Conservation (phyloP, 1,140 invertebrate genomes). For the Propsilocerus akamusi region DNA sequence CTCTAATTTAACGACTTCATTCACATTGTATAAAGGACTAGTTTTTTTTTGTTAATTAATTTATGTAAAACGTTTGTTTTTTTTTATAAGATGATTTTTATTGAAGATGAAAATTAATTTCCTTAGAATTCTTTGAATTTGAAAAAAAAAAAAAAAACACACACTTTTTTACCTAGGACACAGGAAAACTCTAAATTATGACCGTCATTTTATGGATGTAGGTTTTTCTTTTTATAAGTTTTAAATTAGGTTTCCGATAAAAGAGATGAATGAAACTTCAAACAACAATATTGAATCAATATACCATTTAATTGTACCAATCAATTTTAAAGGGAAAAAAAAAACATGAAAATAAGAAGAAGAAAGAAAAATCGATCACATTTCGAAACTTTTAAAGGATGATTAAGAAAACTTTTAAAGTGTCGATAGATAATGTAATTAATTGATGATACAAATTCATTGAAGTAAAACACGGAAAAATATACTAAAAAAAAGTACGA, state of each 20-base stretch:
- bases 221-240: too few relatives aligned
- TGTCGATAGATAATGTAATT: constrained; percentile 4
- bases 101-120: neutral
- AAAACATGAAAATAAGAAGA: neutral
- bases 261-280: neutral
- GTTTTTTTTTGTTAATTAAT: constrained; percentile 3
- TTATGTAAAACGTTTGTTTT: constrained; percentile 1
- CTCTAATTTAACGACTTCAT: constrained; percentile 1
- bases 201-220: constrained; percentile 4
- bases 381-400: neutral
- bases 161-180: neutral
- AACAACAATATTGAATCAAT: too few relatives aligned
- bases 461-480: constrained; percentile 2
- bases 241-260: neutral
- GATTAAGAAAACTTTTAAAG: neutral
- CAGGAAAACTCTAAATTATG: constrained; percentile 1
- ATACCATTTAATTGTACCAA: too few relatives aligned
- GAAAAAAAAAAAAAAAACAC: too few relatives aligned
- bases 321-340: constrained; percentile 1
- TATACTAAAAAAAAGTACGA: constrained; percentile 5
- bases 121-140: constrained; percentile 3
- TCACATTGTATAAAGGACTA: neutral
- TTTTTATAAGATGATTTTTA: constrained; percentile 4
- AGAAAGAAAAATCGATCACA: neutral
- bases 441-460: constrained; percentile 4